Conservation (phyloP, 2,797 vertebrate genomes). For the Sebastes variabilis region DNA sequence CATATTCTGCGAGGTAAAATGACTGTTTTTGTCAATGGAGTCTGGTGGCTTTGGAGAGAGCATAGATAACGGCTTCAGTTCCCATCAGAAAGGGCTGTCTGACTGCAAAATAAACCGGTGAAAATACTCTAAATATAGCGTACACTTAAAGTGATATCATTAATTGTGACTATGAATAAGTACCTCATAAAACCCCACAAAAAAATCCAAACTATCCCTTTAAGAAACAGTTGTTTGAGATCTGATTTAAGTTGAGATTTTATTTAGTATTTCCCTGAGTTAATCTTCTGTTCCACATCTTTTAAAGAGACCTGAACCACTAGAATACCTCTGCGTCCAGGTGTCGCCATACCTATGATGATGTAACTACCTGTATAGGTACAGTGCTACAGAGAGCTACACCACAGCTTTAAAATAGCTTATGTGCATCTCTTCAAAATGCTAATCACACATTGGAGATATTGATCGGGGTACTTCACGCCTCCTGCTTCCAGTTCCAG, state of each 20-base stretch:
- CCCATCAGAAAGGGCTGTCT: not conserved
- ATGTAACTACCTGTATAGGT: not conserved
- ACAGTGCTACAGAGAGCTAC: not conserved
- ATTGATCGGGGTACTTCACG: not conserved
- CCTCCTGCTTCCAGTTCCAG: not conserved
- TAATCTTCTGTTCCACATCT: not conserved
- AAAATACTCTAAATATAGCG: not conserved
- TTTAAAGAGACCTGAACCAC: constrained; percentile 21
- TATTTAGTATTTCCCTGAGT: not conserved
- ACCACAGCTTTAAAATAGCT: not conserved
- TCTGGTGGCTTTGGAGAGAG: too few species aligned
- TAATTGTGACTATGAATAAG: not conserved
- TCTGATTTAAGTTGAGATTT: not conserved
- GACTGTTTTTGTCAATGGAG: too few species aligned
- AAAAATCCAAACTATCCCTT: not conserved
- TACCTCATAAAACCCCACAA: not conserved
- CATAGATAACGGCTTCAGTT: not conserved
- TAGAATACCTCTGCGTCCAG: constrained; percentile 15
- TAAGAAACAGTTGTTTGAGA: not conserved
- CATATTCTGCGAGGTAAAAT: too few species aligned
- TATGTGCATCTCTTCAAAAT: not conserved
- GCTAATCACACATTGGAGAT: not conserved
- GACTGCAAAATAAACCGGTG: fast-evolving
- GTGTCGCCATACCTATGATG: not conserved
- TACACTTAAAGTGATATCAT: not conserved